Conservation (phyloP, 30 jellyfish, hydroid and myxozoan genomes). For the Sanderia malayensis region DNA sequence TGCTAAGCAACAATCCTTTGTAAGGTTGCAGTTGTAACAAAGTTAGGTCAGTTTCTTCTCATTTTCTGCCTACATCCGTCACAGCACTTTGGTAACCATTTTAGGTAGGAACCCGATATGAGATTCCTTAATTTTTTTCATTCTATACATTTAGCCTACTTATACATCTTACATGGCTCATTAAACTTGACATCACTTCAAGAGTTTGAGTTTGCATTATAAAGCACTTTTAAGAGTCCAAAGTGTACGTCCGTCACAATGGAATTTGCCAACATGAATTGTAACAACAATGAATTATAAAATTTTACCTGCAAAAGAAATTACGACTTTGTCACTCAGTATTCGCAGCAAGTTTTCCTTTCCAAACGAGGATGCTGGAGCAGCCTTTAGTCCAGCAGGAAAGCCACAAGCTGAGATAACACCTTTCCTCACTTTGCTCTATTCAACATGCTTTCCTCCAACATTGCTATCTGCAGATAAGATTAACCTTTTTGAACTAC, state of each 20-base stretch:
- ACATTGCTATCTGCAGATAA: slow-evolving; percentile 20
- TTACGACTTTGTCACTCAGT: slow-evolving; percentile 10
- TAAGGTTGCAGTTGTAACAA: no score
- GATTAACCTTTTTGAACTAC: neutral
- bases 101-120: no score
- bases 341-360: slow-evolving; percentile 27
- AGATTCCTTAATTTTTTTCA: no score
- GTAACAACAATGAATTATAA: neutral
- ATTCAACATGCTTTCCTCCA: slow-evolving; percentile 20
- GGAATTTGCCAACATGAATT: neutral
- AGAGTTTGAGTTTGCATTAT: no score
- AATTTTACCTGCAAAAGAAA: slow-evolving; percentile 10
- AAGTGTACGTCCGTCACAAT: no score
- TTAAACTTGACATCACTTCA: neutral
- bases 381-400: slow-evolving; percentile 23
- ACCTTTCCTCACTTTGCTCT: slow-evolving; percentile 28
- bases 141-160: neutral
- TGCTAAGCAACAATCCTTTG: no score
- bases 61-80: no score
- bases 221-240: no score
- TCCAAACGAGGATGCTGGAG: slow-evolving; percentile 22
- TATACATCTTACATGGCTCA: neutral
- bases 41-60: no score
- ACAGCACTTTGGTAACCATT: no score
- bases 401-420: slow-evolving; percentile 19